Conservation (phyloP, 2,113 vertebrate genomes). For the Pterocles orientalis region DNA sequence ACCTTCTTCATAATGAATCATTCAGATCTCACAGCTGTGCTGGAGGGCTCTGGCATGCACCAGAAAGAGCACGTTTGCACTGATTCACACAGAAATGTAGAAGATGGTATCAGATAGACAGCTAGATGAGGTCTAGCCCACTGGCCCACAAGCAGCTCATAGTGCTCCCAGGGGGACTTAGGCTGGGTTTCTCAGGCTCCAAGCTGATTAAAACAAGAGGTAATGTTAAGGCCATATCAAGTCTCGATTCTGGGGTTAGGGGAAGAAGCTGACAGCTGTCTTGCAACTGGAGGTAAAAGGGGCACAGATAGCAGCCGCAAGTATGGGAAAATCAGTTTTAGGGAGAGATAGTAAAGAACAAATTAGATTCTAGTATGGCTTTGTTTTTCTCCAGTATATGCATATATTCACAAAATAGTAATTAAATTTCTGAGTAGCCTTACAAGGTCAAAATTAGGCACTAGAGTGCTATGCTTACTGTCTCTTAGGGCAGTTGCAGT, state of each 20-base stretch:
- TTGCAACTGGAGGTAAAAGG: slow-evolving; percentile 70
- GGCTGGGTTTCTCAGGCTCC: slow-evolving; percentile 75
- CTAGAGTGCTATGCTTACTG: not conserved
- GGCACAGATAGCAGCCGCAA: slow-evolving; percentile 38
- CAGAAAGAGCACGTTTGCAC: slow-evolving; percentile 57
- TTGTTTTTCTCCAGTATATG: not conserved
- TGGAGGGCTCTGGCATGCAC: slow-evolving; percentile 40
- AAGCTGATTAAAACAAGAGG: slow-evolving; percentile 77
- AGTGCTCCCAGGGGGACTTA: slow-evolving; percentile 69
- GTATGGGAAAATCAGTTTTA: slow-evolving; percentile 30
- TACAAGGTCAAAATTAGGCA: not conserved
- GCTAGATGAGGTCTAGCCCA: slow-evolving; percentile 66
- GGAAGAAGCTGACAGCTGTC: slow-evolving; percentile 76
- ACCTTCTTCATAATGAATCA: not conserved
- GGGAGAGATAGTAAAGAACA: not conserved
- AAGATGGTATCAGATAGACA: slow-evolving; percentile 74
- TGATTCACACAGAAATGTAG: slow-evolving; percentile 72
- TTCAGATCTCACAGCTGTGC: slow-evolving; percentile 60
- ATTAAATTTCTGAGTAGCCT: not conserved
- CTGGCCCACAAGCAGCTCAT: slow-evolving; percentile 62
- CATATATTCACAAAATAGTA: not conserved
- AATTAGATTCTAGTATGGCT: not conserved
- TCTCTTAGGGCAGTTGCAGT: not conserved
- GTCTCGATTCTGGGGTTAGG: slow-evolving; percentile 60
- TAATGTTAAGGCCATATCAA: slow-evolving; percentile 74